Evolutionary conservation across 1,140 invertebrate species (phyloP).

Genomic region (Listronotus bonariensis): DNA sequence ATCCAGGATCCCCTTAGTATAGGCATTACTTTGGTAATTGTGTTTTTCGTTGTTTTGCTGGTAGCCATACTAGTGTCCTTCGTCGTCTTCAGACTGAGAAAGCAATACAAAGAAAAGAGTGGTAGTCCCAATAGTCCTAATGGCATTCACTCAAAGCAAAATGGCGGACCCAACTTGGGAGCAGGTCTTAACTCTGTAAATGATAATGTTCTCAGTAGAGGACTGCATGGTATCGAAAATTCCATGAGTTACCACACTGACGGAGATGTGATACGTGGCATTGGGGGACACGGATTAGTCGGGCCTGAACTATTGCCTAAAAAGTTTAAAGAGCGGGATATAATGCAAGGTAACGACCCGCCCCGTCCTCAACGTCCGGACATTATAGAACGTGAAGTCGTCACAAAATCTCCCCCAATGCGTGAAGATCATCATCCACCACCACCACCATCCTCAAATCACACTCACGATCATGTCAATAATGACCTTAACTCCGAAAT

Average conservation of each 20-base stretch:
- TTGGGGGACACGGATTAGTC: constrained; percentile 70
- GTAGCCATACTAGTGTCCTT: constrained; percentile 88
- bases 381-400: constrained; percentile 89
- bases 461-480: constrained; percentile 66
- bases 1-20: constrained; percentile 86
- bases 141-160: constrained; percentile 68
- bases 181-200: constrained; percentile 60
- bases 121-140: constrained; percentile 62
- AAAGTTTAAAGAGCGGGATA: constrained; percentile 85
- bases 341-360: constrained; percentile 63
- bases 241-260: constrained; percentile 68
- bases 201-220: constrained; percentile 63
- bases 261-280: constrained; percentile 69
- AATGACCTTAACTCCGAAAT: constrained; percentile 78
- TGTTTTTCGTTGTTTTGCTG: constrained; percentile 89
- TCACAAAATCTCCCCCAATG: constrained; percentile 76
- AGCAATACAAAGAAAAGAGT: constrained; percentile 82
- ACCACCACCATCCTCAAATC: constrained; percentile 68
- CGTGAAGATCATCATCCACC: constrained; percentile 77
- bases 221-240: constrained; percentile 61
- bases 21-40: constrained; percentile 89
- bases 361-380: constrained; percentile 82
- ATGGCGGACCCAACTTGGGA: constrained; percentile 61
- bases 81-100: constrained; percentile 82
- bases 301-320: constrained; percentile 82